Conservation (phyloP, 2,888 invertebrate species). For the Melolontha melolontha region DNA sequence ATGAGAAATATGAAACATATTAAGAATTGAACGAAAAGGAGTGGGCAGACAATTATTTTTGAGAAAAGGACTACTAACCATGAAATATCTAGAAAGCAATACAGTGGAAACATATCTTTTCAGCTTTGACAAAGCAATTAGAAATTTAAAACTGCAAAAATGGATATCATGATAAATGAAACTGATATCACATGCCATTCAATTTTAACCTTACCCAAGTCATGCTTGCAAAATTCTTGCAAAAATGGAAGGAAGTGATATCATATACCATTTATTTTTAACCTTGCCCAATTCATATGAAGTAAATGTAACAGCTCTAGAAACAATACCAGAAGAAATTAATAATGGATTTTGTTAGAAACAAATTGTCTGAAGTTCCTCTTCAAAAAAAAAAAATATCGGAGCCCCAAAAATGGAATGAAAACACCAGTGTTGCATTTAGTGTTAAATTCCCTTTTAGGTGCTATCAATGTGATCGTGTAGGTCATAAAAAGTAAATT, state of each 20-base stretch:
- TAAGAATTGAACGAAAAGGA: slow-evolving; percentile 43
- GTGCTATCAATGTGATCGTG: too few species aligned
- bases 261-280: slow-evolving; percentile 40
- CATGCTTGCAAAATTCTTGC: too few species aligned
- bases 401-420: neutral
- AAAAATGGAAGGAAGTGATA: slow-evolving; percentile 42
- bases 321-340: slow-evolving; percentile 41
- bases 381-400: slow-evolving; percentile 11
- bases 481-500: too few species aligned
- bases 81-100: slow-evolving; percentile 36
- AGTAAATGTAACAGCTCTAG: slow-evolving; percentile 44
- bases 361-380: slow-evolving; percentile 33
- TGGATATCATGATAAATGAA: too few species aligned
- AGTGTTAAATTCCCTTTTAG: too few species aligned
- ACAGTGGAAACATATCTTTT: slow-evolving; percentile 37
- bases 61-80: slow-evolving; percentile 38
- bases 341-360: slow-evolving; percentile 37
- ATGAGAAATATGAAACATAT: slow-evolving; percentile 42
- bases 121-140: slow-evolving; percentile 40
- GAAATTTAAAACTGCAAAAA: slow-evolving; percentile 40
- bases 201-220: too few species aligned
- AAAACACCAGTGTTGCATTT: neutral
- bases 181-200: too few species aligned
- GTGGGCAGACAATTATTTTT: slow-evolving; percentile 34
- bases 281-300: slow-evolving; percentile 44